Evolutionary conservation across 2,888 invertebrate genomes (phyloP), one percentile per base, ranked within the genome.

Genomic region (Ectemnius lituratus): DNA sequence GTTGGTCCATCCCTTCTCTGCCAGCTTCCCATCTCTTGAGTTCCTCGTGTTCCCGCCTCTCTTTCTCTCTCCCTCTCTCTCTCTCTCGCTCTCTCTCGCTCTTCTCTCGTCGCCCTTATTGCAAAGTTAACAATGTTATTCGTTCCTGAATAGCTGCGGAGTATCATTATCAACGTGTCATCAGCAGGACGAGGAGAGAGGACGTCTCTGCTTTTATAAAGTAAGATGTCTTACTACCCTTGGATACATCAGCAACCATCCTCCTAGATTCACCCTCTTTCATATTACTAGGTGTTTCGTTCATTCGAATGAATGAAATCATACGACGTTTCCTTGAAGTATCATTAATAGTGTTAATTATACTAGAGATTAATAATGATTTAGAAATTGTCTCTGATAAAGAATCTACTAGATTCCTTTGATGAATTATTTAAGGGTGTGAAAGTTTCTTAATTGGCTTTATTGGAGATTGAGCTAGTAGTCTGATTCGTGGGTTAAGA

Each of bases 101-200:
- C 52, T 45, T 62, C 20, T 28, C 71, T 73, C 72, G 73, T 70
- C 47, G 86, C 85, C 37, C 86, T 88, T 88, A 89, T 90, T 87
- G 88, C 86, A 84, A 87, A 88, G 88, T 89, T 90, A 90, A 90
- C 90, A 89, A 89, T 90, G 89, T 90, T 89, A 90, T 89, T 86
- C 84, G 86, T 85, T 86, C 84, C 83, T 87, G 87, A 89, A 88
- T 87, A 85, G 86, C 85, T 86, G 80, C 85, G 82, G 84, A 85
- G 86, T 88, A 88, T 88, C 89, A 89, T 90, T 90, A 88, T 88
- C 87, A 87, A 87, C 86, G 88, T 87, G 88, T 90, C 90, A 87
- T 88, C 87, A 85, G 85, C 89, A 88, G 88, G 85, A 81, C 83
- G 84, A 83, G 23, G 23, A 23, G 23, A 11, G 37, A 85, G 82